These are phyloP conservation scores for Mycteria americana DNA, from an alignment of 2,797 vertebrate species.

Conservation along the genomic window DNA sequence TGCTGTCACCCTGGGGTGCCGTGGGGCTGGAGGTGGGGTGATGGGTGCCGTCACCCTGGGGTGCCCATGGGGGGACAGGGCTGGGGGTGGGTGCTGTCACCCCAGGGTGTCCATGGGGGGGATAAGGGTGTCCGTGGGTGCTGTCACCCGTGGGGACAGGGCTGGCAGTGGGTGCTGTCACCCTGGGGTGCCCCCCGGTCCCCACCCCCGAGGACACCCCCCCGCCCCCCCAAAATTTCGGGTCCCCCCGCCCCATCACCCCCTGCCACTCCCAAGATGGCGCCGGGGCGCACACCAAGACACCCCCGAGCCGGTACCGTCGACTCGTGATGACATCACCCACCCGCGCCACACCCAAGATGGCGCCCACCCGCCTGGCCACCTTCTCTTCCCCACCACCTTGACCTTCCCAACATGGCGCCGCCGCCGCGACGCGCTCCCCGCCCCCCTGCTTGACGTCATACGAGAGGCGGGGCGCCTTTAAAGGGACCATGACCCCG, in stretches of 20 bases:
- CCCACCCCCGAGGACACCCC: too few species aligned
- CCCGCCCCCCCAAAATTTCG: too few species aligned
- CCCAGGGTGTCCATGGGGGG: not conserved
- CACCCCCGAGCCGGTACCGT: not conserved
- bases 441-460: not conserved
- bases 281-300: not conserved
- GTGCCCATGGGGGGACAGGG: not conserved
- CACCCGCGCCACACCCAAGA: not conserved
- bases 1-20: too few species aligned
- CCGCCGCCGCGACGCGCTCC: accelerated
- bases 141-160: too few species aligned
- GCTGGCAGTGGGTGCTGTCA: too few species aligned
- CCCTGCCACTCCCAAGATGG: not conserved
- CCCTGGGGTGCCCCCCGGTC: too few species aligned
- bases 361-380: not conserved
- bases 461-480: not conserved
- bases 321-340: not conserved
- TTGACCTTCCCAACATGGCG: not conserved
- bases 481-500: not conserved
- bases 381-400: too few species aligned
- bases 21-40: too few species aligned
- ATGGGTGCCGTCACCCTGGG: too few species aligned
- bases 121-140: not conserved
- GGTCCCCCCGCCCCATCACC: too few species aligned
- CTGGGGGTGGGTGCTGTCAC: not conserved